phyloP scores from a whole-genome alignment of 1,140 invertebrate species.

The Lucilia cuprina region DNA sequence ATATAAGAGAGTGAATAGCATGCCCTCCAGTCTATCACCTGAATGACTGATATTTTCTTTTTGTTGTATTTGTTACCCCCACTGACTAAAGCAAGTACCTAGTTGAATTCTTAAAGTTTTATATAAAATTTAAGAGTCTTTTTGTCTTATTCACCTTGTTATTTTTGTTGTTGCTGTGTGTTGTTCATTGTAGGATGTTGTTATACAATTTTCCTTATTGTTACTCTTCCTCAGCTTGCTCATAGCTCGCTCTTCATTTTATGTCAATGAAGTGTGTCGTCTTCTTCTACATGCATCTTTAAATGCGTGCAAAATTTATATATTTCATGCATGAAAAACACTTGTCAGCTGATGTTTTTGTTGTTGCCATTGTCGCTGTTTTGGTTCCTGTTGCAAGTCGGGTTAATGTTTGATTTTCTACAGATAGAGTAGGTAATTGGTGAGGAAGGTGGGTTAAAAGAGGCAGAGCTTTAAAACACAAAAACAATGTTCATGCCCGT shows the following conservation, averaged over 20 bases:
- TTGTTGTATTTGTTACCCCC: too few relatives aligned
- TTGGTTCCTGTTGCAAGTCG: background rate
- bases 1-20: background rate
- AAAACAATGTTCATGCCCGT: background rate
- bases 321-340: conserved; percentile 13
- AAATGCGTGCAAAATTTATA: conserved; percentile 33
- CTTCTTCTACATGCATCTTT: conserved; percentile 20
- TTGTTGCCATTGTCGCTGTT: background rate
- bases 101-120: background rate
- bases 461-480: background rate
- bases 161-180: background rate
- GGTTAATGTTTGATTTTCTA: background rate
- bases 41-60: background rate
- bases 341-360: conserved; percentile 14
- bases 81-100: background rate
- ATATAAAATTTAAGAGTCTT: background rate
- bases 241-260: background rate
- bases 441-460: background rate
- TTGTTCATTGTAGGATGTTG: background rate
- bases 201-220: background rate
- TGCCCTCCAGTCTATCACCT: background rate
- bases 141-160: background rate
- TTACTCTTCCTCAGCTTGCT: background rate
- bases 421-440: background rate
- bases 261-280: conserved; percentile 32